Evolutionary conservation across 2,888 invertebrate species (phyloP).

Genomic region (Dascillus cervinus): DNA sequence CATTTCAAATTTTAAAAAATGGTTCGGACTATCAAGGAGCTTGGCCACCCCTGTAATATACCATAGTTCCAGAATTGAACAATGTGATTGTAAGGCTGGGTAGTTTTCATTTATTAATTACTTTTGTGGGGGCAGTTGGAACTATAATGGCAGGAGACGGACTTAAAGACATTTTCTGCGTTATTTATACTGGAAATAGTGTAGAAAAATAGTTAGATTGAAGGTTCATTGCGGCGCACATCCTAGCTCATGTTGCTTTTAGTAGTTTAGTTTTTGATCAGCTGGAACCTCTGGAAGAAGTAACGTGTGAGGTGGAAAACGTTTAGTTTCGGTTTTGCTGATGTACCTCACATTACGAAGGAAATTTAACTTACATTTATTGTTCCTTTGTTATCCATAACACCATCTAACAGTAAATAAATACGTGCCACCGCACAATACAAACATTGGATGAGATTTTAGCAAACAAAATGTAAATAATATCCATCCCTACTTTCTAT

Average conservation of each 20-base stretch:
- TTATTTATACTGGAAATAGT: constrained; percentile 1
- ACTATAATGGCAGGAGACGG: constrained; percentile 3
- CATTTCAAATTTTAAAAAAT: too few relatives aligned
- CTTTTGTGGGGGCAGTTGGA: constrained; percentile 2
- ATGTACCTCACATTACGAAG: too few relatives aligned
- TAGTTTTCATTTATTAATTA: not conserved
- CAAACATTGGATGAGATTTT: too few relatives aligned
- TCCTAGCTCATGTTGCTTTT: constrained; percentile 1
- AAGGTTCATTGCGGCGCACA: constrained; percentile 2
- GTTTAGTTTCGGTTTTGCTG: too few relatives aligned
- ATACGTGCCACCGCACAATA: too few relatives aligned
- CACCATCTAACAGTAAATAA: too few relatives aligned
- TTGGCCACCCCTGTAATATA: constrained; percentile 2
- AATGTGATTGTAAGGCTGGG: constrained; percentile 5
- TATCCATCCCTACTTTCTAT: too few relatives aligned
- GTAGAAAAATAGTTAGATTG: constrained; percentile 1
- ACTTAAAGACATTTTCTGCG: constrained; percentile 1
- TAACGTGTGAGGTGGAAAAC: not conserved
- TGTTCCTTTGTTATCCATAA: too few relatives aligned
- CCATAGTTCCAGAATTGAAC: constrained; percentile 2
- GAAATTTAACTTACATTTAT: too few relatives aligned
- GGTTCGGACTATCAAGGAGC: too few relatives aligned
- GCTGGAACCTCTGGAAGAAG: constrained; percentile 1
- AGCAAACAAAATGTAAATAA: too few relatives aligned
- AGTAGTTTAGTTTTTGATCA: constrained; percentile 1